Base-by-base conservation (phyloP, 2,797 vertebrate genomes). In the Lacerta viridis region DNA sequence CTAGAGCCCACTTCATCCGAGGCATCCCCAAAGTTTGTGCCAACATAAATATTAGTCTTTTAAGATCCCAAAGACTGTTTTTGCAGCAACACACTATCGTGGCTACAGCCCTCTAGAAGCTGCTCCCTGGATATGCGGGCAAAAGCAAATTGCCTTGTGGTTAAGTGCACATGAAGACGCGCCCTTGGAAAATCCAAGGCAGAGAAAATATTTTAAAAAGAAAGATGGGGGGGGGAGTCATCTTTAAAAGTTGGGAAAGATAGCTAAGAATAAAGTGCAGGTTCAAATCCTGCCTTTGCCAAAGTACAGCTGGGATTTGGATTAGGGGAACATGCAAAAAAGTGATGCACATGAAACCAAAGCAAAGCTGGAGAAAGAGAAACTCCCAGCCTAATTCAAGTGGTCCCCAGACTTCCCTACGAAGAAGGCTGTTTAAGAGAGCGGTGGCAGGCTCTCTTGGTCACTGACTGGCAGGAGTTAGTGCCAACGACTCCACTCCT, bases 351-450 rank as follows among this genome's bases (percentile, higher is more conserved):
- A 7, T 39, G 41, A n/a, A 1, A 82, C 59, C 68, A 76, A 46
- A 76, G 78, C 20, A 75, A 27, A 85, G 36, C 0, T 0, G 18
- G 23, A 79, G 78, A 89, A 87, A 2, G 89, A 85, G 61, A 74
- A 88, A 64, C 75, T 82, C 86, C 91, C 46, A 59, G 43, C 25
- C n/a, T 36, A 15, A 69, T 41, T 0, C 15, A 83, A 33, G 7
- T n/a, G 84, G 2, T 78, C 20, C 33, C 85, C 86, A 29, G 36
- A 39, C n/a, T 74, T 89, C 76, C 71, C 84, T 61, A 59, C 41
- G 82, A 89, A 46, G 55, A 74, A 66, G 87, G 3, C 59, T 88
- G 86, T 43, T 69, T 29, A 90, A 78, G 80, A 72, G 88, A 91
- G 89, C 0, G 0, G 88, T 17, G 5, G n/a, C 41, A 4, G 61